phyloP scores from a whole-genome alignment of 2,888 invertebrate genomes.

The Sylvicola cinctus region DNA sequence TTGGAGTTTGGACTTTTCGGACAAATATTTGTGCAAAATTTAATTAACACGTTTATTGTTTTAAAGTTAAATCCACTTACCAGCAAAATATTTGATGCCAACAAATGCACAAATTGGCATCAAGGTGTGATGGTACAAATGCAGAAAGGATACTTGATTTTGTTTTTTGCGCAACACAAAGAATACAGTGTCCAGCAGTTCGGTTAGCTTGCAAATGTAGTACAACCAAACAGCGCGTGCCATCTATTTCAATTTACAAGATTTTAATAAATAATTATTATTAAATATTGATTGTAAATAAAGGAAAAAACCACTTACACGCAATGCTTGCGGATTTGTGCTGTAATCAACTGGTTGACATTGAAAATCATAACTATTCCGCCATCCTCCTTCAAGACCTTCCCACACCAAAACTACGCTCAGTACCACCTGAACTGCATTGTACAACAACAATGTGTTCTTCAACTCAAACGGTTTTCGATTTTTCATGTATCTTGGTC shows the following conservation, averaged over 20 bases:
- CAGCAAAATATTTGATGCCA: conserved; percentile 50
- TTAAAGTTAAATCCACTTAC: conserved; percentile 14
- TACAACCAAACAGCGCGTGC: conserved; percentile 26
- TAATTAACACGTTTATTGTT: too few relatives aligned
- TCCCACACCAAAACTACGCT: conserved; percentile 61
- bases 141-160: conserved; percentile 62
- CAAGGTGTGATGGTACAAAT: conserved; percentile 66
- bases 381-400: conserved; percentile 34
- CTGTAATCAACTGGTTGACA: conserved; percentile 55
- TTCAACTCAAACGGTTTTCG: conserved; percentile 67
- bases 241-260: too few relatives aligned
- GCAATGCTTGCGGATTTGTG: conserved; percentile 33
- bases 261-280: conserved; percentile 5
- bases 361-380: conserved; percentile 37
- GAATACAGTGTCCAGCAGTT: conserved; percentile 35
- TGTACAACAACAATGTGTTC: conserved; percentile 62
- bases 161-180: conserved; percentile 69
- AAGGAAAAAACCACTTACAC: conserved; percentile 19
- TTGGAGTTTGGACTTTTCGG: too few relatives aligned
- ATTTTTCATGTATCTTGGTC: conserved; percentile 74
- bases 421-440: conserved; percentile 68
- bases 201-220: conserved; percentile 25
- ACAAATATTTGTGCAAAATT: too few relatives aligned
- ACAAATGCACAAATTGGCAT: conserved; percentile 44
- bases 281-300: neutral